Base-by-base conservation (phyloP, 92 coral and sea anemone genomes). In the Palythoa grandis region DNA sequence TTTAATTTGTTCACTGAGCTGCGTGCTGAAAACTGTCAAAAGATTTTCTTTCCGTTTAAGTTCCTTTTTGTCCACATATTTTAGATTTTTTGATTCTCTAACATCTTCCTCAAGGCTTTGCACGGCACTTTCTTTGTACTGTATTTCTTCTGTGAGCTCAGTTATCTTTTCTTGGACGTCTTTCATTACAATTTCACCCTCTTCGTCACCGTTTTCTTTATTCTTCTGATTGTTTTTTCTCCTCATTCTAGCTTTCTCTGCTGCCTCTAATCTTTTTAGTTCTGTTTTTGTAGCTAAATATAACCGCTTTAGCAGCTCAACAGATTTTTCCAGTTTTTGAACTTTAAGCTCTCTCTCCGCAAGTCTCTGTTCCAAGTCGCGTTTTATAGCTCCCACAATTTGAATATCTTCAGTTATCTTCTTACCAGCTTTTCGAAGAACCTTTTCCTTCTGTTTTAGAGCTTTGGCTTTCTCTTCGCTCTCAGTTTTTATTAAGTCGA, bases 1-100 rank as follows among this genome's bases (percentile, higher is more conserved):
- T 91, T 92, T 92, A 25, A 90, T 90, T 72, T 82, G 88, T 70
- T 94, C 98, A 24, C 79, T 93, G 3, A 94, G 84, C 70, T 94
- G 92, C 37, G 85, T 70, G 13, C 91, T 82, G 12, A 94, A 74
- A 52, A 92, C 88, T 22, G 85, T 79, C 11, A 89, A 91, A 9
- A 94, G 85, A 72, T 93, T 94, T 54, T 90, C 86, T 65, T 92
- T 90, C 29, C 95, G 89, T 83, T 87, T 87, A n/a, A 91, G 82
- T 25, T 78, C 48, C 38, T 78, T 88, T n/a, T 74, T 86, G 53
- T 54, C 76, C 10, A 39, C 53, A 58, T 79, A 29, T 38, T 76
- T 86, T 47, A 74, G 71, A 16, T 53, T 76, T 60, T 82, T 91
- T 35, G 83, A 19, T 52, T 85, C 92, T 8, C 23, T 76, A 6